These are phyloP conservation scores for Eumacrocentrus americanus DNA, from an alignment of 2,888 invertebrate species.

Conservation along the genomic window DNA sequence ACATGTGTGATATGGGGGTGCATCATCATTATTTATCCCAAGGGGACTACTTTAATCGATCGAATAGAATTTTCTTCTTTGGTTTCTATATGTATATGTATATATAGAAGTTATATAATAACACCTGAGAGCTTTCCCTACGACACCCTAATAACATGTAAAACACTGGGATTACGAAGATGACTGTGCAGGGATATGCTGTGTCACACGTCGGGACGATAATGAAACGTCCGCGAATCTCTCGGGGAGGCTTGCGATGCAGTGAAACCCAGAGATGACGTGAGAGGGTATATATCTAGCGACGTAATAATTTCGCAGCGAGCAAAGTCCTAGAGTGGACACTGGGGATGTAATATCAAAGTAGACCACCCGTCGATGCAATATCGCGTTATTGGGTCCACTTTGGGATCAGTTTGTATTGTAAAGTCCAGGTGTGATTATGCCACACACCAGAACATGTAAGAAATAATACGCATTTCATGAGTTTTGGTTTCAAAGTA, in stretches of 20 bases:
- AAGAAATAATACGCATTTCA: too few relatives aligned
- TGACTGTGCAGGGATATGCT: conserved; percentile 39
- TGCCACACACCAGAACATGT: too few relatives aligned
- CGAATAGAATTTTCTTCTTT: conserved; percentile 28
- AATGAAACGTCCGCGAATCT: conserved; percentile 45
- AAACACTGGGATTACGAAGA: conserved; percentile 57
- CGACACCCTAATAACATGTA: conserved; percentile 49
- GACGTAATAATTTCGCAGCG: conserved; percentile 42
- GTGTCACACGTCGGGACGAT: conserved; percentile 36
- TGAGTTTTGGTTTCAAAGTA: background rate
- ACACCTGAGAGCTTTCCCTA: background rate
- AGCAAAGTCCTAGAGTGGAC: conserved; percentile 49
- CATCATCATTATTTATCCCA: too few relatives aligned
- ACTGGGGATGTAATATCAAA: conserved; percentile 45
- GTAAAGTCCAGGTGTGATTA: too few relatives aligned
- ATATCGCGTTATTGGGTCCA: conserved; percentile 60
- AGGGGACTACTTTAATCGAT: too few relatives aligned
- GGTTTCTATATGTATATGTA: too few relatives aligned
- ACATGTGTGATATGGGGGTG: conserved; percentile 39
- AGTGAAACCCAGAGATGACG: conserved; percentile 7
- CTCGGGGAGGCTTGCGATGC: conserved; percentile 7
- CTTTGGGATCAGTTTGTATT: conserved; percentile 44
- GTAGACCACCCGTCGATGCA: conserved; percentile 57
- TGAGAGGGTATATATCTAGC: conserved; percentile 11
- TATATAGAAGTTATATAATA: background rate